Evolutionary conservation across 2,888 invertebrate genomes (phyloP), one percentile per base, ranked within the genome.

Genomic region (Acanthosoma haemorrhoidale): DNA sequence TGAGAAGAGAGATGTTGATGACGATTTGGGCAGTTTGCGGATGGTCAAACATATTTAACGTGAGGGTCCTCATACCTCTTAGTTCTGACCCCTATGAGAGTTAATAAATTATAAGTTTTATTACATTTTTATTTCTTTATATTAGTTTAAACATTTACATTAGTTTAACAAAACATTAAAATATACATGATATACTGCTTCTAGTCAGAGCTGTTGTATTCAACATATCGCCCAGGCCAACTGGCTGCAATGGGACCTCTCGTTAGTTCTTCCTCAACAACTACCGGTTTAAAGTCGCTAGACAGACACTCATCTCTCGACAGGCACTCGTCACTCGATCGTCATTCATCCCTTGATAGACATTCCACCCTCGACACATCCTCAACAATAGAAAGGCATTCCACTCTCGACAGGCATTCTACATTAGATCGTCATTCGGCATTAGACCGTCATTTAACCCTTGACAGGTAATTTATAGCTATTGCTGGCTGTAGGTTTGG

Each of bases 171-270:
- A 36, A 36, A n/a, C n/a, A n/a, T n/a, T n/a, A n/a, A n/a, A n/a
- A n/a, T n/a, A n/a, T n/a, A n/a, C n/a, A n/a, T n/a, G n/a, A n/a
- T n/a, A n/a, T n/a, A n/a, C n/a, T n/a, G n/a, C 60, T 72, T 43
- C 13, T 70, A 76, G 71, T 76, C 80, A 77, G 80, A 80, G 69
- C 77, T 78, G 70, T 78, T 80, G 70, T 80, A 79, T 74, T 78
- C 80, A 9, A 75, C 75, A 31, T 76, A 76, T 68, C 73, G 76
- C 61, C 74, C 76, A 3, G 76, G 75, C 61, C 75, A 76, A 70
- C 68, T 76, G 64, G 75, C 76, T 8, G 75, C 76, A 25, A 76
- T 75, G 74, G 75, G 76, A 13, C 75, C 75, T n/a, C 85, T 88
- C 18, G 71, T 72, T 18, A 69, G 69, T 51, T 72, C 72, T 32